Evolutionary conservation across 2,113 vertebrate genomes (phyloP), one percentile per base, ranked within the genome.

Genomic region (Phainopepla nitens): DNA sequence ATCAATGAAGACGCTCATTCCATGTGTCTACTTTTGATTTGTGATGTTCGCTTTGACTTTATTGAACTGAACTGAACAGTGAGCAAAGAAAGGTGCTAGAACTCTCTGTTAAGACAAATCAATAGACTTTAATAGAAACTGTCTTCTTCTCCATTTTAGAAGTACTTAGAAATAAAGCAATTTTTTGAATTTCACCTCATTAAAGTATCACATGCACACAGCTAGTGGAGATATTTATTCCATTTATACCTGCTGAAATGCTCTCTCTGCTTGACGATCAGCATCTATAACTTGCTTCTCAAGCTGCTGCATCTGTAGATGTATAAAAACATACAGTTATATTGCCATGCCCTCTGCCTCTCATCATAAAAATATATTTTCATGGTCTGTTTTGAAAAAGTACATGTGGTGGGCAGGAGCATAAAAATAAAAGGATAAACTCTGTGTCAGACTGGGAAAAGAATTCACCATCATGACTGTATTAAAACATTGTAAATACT

Each of bases 211-310:
- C 19, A 41, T 31, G 28, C 11, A 57, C 17, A 65, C 14, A 80
- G 27, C 35, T 62, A 69, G 29, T 50, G 24, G 57, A 90, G 20
- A 42, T 58, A 70, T n/a, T 88, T 87, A 35, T 85, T 44, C 42
- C 24, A 10, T 17, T 60, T 39, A 64, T 98, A 99, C 99, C 99
- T 99, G 99, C 89, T 99, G 99, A 89, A 99, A 98, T 44, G 99
- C 98, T 60, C 98, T 98, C 94, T 99, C 98, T 66, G 99, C 99
- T 88, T 98, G 98, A 58, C 98, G 98, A 78, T 99, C 99, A 65
- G 99, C 98, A 95, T 99, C 98, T 71, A 98, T 96, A 93, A 99
- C 99, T 97, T 99, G 99, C 13, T 97, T 98, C 97, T 99, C 99
- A 97, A 99, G 96, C 89, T 99, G 99, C 31, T 99, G 99, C 98